phyloP scores from a whole-genome alignment of 2,797 vertebrate genomes.

The Pampus argenteus region DNA sequence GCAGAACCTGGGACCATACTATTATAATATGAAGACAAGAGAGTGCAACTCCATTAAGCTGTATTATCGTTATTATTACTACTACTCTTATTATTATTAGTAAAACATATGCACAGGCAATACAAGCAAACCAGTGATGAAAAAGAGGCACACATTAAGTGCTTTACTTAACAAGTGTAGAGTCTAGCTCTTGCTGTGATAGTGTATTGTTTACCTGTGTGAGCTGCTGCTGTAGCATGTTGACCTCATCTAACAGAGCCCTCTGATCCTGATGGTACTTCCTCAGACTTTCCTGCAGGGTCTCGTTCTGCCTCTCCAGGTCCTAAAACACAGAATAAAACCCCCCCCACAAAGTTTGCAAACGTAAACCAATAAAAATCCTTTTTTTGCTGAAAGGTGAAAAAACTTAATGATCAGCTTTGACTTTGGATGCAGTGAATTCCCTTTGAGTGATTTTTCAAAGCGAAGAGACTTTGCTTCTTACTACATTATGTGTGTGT shows the following conservation, averaged over 20 bases:
- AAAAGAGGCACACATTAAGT: neutral
- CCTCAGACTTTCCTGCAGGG: constrained; percentile 88
- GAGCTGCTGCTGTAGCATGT: constrained; percentile 90
- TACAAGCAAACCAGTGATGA: neutral
- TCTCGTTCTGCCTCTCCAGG: constrained; percentile 92
- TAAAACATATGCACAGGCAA: neutral
- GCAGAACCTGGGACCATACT: neutral
- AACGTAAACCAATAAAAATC: neutral
- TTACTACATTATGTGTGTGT: neutral
- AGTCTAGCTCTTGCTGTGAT: neutral
- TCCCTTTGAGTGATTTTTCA: neutral
- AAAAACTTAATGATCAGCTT: neutral
- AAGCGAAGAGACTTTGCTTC: neutral
- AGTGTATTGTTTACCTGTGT: constrained; percentile 85
- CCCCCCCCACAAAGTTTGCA: neutral
- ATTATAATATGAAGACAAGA: neutral
- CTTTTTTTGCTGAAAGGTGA: neutral
- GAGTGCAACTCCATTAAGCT: neutral
- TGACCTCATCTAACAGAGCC: constrained; percentile 90
- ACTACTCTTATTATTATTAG: neutral
- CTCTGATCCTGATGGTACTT: constrained; percentile 93
- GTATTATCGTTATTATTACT: neutral
- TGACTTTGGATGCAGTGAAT: neutral
- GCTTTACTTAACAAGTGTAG: neutral
- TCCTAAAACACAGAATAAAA: constrained; percentile 81